Percentiles rank a stretch among this genome's conserved stretches.
Evolutionary conservation across 2,113 vertebrate genomes (phyloP).

Genomic region (Ceratotherium simum): DNA sequence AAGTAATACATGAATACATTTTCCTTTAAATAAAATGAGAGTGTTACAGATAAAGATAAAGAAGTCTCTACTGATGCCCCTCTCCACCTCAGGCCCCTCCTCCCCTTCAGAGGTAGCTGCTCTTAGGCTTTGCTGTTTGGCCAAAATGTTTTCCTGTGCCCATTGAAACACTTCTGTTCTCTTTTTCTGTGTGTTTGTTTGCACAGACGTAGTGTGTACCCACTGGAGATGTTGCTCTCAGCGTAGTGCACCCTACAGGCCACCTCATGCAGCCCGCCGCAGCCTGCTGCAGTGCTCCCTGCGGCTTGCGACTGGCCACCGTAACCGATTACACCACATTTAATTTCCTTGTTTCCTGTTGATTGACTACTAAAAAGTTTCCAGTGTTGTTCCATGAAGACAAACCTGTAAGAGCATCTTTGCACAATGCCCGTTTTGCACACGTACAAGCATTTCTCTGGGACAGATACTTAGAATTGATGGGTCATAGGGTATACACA

Average conservation of each 20-base stretch:
- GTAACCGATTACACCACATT: fast-evolving
- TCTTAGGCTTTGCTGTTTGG: background rate
- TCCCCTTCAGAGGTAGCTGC: background rate
- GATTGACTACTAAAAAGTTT: background rate
- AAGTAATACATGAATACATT: slow-evolving; percentile 68
- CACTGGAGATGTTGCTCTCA: background rate
- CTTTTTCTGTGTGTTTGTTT: background rate
- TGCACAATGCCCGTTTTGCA: background rate
- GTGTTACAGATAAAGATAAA: background rate
- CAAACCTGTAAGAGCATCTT: background rate
- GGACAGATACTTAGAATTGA: background rate
- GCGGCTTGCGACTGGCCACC: background rate
- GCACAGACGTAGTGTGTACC: background rate
- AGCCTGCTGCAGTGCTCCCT: background rate
- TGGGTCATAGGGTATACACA: background rate
- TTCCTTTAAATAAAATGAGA: slow-evolving; percentile 64
- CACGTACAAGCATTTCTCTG: background rate
- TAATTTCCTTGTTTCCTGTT: background rate
- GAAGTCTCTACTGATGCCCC: background rate
- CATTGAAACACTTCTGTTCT: slow-evolving; percentile 2
- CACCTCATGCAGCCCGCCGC: background rate
- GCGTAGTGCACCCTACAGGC: background rate
- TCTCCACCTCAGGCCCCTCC: background rate
- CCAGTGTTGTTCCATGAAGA: background rate
- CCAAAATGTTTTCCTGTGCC: background rate